phyloP scores from a whole-genome alignment of 37 sponge, comb jelly and placozoan genomes.

The Ephydatia muelleri region DNA sequence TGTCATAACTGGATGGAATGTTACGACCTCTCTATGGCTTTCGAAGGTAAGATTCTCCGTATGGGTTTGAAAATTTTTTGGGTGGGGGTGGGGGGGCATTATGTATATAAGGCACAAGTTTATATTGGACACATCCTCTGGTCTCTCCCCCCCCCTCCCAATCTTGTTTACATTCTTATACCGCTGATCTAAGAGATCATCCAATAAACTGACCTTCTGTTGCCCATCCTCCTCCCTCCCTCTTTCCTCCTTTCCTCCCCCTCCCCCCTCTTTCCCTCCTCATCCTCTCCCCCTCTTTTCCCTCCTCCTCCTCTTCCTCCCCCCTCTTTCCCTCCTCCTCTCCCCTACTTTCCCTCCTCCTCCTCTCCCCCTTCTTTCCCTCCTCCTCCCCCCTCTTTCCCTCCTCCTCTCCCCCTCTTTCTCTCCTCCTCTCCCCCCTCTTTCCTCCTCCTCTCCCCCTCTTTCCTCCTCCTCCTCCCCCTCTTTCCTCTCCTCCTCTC shows the following conservation, averaged over 20 bases:
- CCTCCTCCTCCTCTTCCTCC: background rate
- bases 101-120: too few relatives aligned
- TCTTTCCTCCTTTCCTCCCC: background rate
- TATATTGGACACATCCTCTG: too few relatives aligned
- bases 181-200: too few relatives aligned
- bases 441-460: background rate
- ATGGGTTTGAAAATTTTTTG: too few relatives aligned
- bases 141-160: too few relatives aligned
- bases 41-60: constrained; percentile 15
- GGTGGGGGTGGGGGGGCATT: too few relatives aligned
- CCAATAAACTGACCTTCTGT: background rate
- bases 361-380: background rate
- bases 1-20: constrained; percentile 16
- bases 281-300: background rate
- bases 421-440: too few relatives aligned
- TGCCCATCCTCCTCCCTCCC: background rate
- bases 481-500: background rate
- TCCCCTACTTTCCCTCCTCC: background rate
- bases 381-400: too few relatives aligned
- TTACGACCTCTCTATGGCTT: constrained; percentile 12
- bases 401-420: too few relatives aligned
- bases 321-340: background rate
- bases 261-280: background rate
- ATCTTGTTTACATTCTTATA: too few relatives aligned
- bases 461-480: background rate